Conservation (phyloP, 2,797 vertebrate genomes). For the Benthosema pterotum region DNA sequence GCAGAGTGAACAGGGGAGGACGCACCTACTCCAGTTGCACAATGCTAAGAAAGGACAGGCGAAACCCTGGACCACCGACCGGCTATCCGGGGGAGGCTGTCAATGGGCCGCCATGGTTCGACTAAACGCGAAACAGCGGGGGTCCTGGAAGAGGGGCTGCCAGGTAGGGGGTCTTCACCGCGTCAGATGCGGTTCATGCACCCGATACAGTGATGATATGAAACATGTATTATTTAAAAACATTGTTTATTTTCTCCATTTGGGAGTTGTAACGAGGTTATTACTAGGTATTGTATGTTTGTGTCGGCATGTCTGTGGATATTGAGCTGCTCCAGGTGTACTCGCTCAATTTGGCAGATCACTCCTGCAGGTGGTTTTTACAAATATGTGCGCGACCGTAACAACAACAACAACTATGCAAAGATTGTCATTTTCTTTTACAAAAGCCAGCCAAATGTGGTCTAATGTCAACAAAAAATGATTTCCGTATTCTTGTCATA, state of each 20-base stretch:
- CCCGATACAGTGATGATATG: constrained; percentile 56
- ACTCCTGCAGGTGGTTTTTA: constrained; percentile 83
- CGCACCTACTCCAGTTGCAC: constrained; percentile 96
- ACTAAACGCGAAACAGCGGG: constrained; percentile 86
- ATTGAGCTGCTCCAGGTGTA: constrained; percentile 43
- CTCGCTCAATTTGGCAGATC: constrained; percentile 59
- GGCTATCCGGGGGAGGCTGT: constrained; percentile 86
- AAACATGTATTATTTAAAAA: constrained; percentile 51
- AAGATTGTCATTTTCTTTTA: not conserved
- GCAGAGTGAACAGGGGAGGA: constrained; percentile 97
- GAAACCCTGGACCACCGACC: constrained; percentile 90
- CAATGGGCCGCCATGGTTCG: constrained; percentile 87
- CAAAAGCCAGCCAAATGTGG: constrained; percentile 37
- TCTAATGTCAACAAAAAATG: constrained; percentile 48
- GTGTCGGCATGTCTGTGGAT: constrained; percentile 34
- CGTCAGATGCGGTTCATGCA: constrained; percentile 59
- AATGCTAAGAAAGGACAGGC: constrained; percentile 91
- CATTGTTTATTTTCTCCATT: constrained; percentile 47
- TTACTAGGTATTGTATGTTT: not conserved
- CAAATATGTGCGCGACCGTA: constrained; percentile 40
- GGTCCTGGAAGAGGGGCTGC: constrained; percentile 84
- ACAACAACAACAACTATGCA: constrained; percentile 26
- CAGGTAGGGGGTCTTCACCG: constrained; percentile 87
- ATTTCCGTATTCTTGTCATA: constrained; percentile 66
- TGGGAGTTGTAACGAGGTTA: constrained; percentile 34